Base-by-base conservation (phyloP, 1,140 invertebrate species). In the Heliconius himera region DNA sequence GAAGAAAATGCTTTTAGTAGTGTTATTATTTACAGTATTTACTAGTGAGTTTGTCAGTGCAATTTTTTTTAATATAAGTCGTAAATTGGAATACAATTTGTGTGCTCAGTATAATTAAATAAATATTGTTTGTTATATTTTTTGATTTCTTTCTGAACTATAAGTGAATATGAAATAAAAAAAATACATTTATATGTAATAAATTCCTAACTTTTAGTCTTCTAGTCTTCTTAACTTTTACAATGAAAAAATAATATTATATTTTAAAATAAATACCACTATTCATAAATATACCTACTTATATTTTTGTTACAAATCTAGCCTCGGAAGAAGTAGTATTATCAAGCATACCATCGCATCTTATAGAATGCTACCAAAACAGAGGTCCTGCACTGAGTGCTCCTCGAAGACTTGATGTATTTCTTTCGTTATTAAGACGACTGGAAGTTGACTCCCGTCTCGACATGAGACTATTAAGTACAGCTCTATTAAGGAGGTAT, bases 401-500 rank as follows among this genome's bases (percentile, higher is more conserved):
- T 11, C 96, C 95, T 0, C 85, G 94, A 71, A 94, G 95, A 22
- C 87, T 96, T 13, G 94, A 93, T 77, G 88, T 95, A 13, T 89
- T 96, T 70, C 83, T 96, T 13, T 95, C 96, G 33, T 85, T 96
- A 20, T 78, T 96, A n/a, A 92, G 93, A 81, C 95, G 95, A 86
- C 78, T 95, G 60, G 96, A 96, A 86, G 83, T 83, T 46, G 80
- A 91, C 76, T 87, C 93, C 0, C 87, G 89, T 22, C 90, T 95
- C 33, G 94, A 95, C 82, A 92, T 95, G 79, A 93, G 95, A 85
- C 83, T 94, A 72, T 88, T 96, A 36, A 91, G 93, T 29, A 91
- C 95, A 20, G 90, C 95, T 1, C 88, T 96, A 73, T 81, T 96
- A n/a, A 94, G 95, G 82, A 95, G 95, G 96, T 96, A 88, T 73